Conservation (phyloP, 2,113 vertebrate genomes). For the Jaculus jaculus region DNA sequence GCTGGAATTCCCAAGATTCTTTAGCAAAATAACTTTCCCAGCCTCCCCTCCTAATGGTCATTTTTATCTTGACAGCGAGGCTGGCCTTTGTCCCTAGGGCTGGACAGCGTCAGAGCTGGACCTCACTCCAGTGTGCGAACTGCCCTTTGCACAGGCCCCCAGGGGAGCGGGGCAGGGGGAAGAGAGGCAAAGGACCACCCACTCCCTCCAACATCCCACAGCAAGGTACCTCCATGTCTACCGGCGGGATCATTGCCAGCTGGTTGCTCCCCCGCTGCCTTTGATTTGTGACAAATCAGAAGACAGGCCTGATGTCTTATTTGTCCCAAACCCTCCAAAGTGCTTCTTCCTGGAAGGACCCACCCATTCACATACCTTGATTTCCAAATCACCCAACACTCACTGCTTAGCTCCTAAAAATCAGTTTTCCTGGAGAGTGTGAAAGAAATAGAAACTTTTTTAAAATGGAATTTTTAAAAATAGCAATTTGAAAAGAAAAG, state of each 20-base stretch:
- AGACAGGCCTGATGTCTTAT: not conserved
- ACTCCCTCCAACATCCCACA: not conserved
- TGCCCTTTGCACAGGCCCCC: not conserved
- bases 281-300: not conserved
- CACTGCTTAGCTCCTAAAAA: not conserved
- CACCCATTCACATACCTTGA: rapidly evolving
- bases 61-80: constrained; percentile 59
- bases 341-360: not conserved
- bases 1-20: constrained; percentile 64
- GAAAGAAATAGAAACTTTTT: not conserved
- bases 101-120: not conserved
- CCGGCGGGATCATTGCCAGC: not conserved
- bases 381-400: not conserved
- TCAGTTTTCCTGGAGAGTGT: not conserved
- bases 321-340: not conserved
- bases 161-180: too few relatives aligned
- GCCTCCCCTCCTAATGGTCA: not conserved
- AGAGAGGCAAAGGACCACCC: rapidly evolving
- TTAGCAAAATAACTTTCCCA: constrained; percentile 37
- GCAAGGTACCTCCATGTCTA: not conserved
- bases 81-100: constrained; percentile 43
- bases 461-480: not conserved
- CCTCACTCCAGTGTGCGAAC: not conserved
- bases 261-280: not conserved
- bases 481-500: constrained; percentile 6